Base-by-base conservation (phyloP, 2,113 vertebrate genomes). In the Paramormyrops kingsleyae region DNA sequence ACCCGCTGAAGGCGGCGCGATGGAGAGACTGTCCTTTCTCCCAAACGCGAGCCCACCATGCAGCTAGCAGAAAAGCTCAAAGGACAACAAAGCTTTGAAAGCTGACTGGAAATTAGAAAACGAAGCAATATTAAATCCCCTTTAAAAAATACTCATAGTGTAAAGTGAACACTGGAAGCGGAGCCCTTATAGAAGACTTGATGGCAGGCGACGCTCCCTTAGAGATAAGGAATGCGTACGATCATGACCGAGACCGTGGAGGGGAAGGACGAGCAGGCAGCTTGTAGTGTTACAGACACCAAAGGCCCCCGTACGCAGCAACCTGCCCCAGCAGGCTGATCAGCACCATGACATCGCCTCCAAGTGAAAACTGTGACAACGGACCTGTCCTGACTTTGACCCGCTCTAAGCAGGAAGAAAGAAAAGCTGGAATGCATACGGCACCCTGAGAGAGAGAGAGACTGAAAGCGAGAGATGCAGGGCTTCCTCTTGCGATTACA, bases 401-500 rank as follows among this genome's bases (percentile, higher is more conserved):
- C 27, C 12, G 27, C 31, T 53, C 85, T 31, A 27, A 70, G 62
- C 62, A 31, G 62, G 47, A 15, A 87, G 85, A 52, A 87, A 31
- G 21, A 87, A 52, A 46, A 39, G 74, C n/a, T 80, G 74, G 74
- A 80, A 80, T 80, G 74, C 44, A n/a, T 53, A 53, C n/a, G 27
- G 85, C 49, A 52, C 85, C 85, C 85, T 87, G 85, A 87, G 85
- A 5, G 85, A 87, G 85, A 87, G 24, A 24, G 47, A 50, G 39
- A 70, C 83, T 62, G 83, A 84, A 87, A 89, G 89, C 21, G 87
- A 1, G 24, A 87, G 42, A 88, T 80, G 39, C 27, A 19, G 88
- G 89, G 53, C 89, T 59, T 50, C 84, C 88, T 83, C 44, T 74
- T 5, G 49, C 47, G 21, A 66, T 94, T 95, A 95, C 95, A 95